These are phyloP conservation scores for Meteorus colon DNA, from an alignment of 2,888 invertebrate genomes.

Conservation along the genomic window DNA sequence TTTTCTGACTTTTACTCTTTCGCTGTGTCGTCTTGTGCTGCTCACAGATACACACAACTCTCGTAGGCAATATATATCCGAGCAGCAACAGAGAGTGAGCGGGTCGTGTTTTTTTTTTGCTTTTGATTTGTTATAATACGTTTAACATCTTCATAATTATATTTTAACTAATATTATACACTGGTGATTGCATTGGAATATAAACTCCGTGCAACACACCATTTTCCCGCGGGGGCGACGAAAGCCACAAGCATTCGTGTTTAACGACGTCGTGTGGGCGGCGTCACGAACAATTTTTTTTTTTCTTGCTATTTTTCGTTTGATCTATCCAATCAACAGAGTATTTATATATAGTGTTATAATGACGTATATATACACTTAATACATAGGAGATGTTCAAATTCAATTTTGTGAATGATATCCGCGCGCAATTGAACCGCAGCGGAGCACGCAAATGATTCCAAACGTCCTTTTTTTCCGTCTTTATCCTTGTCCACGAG, in stretches of 20 bases:
- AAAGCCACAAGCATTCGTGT: slow-evolving; percentile 38
- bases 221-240: slow-evolving; percentile 51
- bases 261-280: slow-evolving; percentile 43
- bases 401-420: neutral
- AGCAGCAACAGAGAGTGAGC: neutral
- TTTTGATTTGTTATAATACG: neutral
- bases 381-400: neutral
- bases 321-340: slow-evolving; percentile 5
- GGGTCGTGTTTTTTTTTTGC: neutral
- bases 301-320: neutral
- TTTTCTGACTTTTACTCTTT: slow-evolving; percentile 39
- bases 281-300: slow-evolving; percentile 37
- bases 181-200: slow-evolving; percentile 1
- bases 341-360: neutral
- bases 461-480: slow-evolving; percentile 32
- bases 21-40: neutral
- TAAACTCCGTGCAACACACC: slow-evolving; percentile 44
- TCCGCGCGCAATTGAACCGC: slow-evolving; percentile 15
- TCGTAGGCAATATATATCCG: neutral
- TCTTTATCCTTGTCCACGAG: slow-evolving; percentile 66
- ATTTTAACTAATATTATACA: neutral
- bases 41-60: neutral
- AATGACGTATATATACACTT: neutral
- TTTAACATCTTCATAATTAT: slow-evolving; percentile 14
- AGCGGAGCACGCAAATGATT: slow-evolving; percentile 12